These are phyloP conservation scores for Rhimphoctona megacephalus DNA, from an alignment of 2,888 invertebrate species.

Conservation along the genomic window DNA sequence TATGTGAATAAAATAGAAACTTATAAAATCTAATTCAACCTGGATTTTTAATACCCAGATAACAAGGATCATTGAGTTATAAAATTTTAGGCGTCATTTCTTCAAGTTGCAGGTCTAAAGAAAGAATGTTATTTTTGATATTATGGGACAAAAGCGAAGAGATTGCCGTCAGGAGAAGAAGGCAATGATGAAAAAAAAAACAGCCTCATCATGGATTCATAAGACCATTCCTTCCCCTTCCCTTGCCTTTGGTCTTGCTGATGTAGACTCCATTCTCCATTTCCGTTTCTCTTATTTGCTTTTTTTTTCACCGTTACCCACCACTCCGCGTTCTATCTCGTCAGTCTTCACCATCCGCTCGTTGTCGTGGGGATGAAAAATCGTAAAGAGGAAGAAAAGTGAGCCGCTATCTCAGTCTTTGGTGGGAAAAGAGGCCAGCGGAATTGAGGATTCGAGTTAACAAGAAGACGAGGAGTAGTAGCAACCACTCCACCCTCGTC, in stretches of 20 bases:
- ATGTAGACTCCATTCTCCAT: conserved; percentile 40
- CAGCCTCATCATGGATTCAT: conserved; percentile 77
- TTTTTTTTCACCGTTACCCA: conserved; percentile 52
- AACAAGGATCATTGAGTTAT: background rate
- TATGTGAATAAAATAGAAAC: background rate
- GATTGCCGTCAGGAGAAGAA: conserved; percentile 25
- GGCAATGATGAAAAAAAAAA: conserved; percentile 74
- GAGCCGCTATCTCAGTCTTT: conserved; percentile 57
- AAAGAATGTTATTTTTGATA: background rate
- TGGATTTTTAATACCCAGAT: background rate
- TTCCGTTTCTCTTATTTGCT: conserved; percentile 37
- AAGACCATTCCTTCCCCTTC: conserved; percentile 63
- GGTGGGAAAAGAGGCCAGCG: conserved; percentile 54
- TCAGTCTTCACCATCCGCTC: conserved; percentile 73
- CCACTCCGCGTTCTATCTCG: conserved; percentile 64
- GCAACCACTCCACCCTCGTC: conserved; percentile 73
- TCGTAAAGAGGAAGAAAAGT: conserved; percentile 77
- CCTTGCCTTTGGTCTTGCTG: conserved; percentile 35
- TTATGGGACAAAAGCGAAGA: conserved; percentile 18
- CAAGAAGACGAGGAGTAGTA: conserved; percentile 79
- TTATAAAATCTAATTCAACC: background rate
- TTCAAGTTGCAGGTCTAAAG: background rate
- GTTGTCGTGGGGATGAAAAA: conserved; percentile 83
- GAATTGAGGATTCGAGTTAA: conserved; percentile 82
- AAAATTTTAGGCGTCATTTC: conserved; percentile 5